phyloP scores from a whole-genome alignment of 2,113 vertebrate species.

The Leucopternis melanops region DNA sequence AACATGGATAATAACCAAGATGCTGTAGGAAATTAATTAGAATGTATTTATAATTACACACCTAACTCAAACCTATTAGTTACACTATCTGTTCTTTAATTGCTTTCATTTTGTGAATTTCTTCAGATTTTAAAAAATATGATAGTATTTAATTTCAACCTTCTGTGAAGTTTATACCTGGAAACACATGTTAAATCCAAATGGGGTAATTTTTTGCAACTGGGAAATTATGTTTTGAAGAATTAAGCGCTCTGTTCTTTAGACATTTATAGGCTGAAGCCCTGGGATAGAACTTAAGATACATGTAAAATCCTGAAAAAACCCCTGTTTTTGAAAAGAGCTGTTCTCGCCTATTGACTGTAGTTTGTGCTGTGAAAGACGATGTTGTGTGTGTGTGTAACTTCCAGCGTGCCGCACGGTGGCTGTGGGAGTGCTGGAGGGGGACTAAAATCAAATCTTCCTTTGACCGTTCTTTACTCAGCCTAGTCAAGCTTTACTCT shows the following conservation, averaged over 20 bases:
- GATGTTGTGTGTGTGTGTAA: background rate
- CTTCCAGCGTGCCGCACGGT: background rate
- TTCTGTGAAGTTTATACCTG: background rate
- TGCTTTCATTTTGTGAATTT: conserved; percentile 35
- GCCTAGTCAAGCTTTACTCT: background rate
- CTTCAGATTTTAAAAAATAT: conserved; percentile 26
- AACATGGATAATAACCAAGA: conserved; percentile 39
- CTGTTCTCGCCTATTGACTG: background rate
- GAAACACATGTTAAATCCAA: background rate
- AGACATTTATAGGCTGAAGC: background rate
- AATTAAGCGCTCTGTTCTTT: background rate
- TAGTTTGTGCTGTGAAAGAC: background rate
- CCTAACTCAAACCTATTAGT: conserved; percentile 23
- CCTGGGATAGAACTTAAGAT: background rate
- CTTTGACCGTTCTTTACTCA: background rate
- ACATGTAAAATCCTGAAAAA: background rate
- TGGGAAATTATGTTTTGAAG: conserved; percentile 26
- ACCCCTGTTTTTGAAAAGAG: background rate
- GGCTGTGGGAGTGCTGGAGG: background rate
- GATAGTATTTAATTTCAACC: conserved; percentile 22
- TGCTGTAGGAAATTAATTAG: conserved; percentile 44
- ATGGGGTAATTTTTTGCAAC: background rate
- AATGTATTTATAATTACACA: conserved; percentile 53
- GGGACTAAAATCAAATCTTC: background rate
- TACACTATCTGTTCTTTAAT: conserved; percentile 37